Percentiles rank a stretch among this genome's conserved stretches.
Evolutionary conservation across 2,797 vertebrate genomes (phyloP).

Genomic region (Urosaurus nigricauda): DNA sequence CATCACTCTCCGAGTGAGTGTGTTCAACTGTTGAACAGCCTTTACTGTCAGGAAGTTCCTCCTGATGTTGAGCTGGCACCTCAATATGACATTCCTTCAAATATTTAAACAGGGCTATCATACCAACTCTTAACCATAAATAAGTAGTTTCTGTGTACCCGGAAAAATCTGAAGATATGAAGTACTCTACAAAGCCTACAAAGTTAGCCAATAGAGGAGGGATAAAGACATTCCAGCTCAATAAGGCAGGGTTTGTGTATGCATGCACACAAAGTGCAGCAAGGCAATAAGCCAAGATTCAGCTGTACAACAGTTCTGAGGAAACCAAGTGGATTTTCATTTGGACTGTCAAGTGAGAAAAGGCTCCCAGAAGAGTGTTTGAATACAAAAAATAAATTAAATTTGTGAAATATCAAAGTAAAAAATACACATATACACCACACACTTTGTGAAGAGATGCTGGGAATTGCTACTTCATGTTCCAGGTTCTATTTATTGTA

Average conservation of each 20-base stretch:
- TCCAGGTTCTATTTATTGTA: neutral
- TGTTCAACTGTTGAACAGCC: too few species aligned
- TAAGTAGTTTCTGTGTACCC: neutral
- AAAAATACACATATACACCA: neutral
- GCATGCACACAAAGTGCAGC: neutral
- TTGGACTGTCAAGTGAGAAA: neutral
- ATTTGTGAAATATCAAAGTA: too few species aligned
- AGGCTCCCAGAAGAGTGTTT: too few species aligned
- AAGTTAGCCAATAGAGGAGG: neutral
- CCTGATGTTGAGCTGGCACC: too few species aligned
- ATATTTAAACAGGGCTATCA: too few species aligned
- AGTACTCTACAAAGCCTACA: neutral
- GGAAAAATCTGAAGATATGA: neutral
- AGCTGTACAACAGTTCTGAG: neutral
- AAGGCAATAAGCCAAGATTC: neutral
- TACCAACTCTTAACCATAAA: neutral
- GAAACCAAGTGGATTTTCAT: neutral
- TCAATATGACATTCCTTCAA: too few species aligned
- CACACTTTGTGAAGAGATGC: neutral
- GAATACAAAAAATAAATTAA: too few species aligned
- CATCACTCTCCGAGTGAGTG: too few species aligned
- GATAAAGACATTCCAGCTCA: neutral
- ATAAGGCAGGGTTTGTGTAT: neutral
- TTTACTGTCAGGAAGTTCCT: too few species aligned
- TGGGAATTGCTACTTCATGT: neutral